Evolutionary conservation across 2,113 vertebrate species (phyloP).

Genomic region (Numida meleagris): DNA sequence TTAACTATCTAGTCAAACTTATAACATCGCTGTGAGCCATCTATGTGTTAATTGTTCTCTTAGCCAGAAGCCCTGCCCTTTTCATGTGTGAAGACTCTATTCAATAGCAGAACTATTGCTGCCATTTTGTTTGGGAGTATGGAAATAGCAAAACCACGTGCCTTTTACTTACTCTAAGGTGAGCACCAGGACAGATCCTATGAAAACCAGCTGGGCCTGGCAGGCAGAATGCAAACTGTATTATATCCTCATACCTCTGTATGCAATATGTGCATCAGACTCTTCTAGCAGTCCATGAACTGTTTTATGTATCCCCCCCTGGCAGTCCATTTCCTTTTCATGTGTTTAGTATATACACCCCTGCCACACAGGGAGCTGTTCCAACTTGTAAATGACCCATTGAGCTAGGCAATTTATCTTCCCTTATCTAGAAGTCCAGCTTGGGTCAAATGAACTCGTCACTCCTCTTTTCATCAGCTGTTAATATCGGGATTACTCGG

Average conservation of each 20-base stretch:
- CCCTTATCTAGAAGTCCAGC: background rate
- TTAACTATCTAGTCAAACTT: background rate
- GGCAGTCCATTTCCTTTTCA: background rate
- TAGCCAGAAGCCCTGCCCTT: background rate
- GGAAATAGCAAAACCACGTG: background rate
- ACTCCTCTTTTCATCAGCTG: constrained; percentile 5
- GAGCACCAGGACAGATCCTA: background rate
- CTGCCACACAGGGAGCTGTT: background rate
- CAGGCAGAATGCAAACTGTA: background rate
- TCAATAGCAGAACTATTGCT: background rate
- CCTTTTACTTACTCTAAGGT: background rate
- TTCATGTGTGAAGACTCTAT: background rate
- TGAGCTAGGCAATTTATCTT: background rate
- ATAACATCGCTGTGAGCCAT: background rate
- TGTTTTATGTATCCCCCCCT: background rate
- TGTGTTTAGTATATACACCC: background rate
- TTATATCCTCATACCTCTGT: background rate
- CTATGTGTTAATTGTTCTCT: background rate
- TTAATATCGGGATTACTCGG: background rate
- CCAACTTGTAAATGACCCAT: background rate
- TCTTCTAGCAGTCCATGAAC: background rate
- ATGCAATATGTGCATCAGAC: background rate
- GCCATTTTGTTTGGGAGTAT: background rate
- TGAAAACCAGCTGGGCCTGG: background rate
- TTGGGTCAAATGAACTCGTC: background rate